Evolutionary conservation across 2,797 vertebrate species (phyloP), one percentile per base, ranked within the genome.

Genomic region (Lacerta bilineata): DNA sequence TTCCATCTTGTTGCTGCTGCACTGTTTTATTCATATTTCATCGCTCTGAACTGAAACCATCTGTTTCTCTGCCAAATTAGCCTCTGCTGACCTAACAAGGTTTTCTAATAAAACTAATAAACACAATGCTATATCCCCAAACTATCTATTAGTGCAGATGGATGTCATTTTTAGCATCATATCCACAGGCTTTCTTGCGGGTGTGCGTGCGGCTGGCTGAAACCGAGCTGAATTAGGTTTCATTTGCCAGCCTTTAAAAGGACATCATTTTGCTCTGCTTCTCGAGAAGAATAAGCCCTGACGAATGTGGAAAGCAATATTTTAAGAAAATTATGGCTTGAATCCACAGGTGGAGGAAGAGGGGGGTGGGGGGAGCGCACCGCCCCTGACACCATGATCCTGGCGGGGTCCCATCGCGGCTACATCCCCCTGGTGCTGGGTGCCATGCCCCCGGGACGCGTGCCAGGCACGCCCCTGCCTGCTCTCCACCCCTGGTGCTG

Each of bases 231-330:
- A 95, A 80, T 90, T 90, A 90, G 36, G 64, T 27, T 39, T 64
- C 20, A 75, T 29, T 81, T 75, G 87, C 93, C 93, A 95, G 92
- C 91, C 61, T 82, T 94, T 93, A 59, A 50, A 72, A 72, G 10
- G 27, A 46, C 29, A 23, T 71, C 25, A 8, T 36, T 10, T n/a
- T 74, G 50, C 36, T 68, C 50, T 82, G 61, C 10, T 64, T 27
- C 7, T 20, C 0, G 23, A 82, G n/a, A 64, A 84, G 18, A 23
- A 83, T 2, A 8, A 2, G 8, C 46, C n/a, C 9, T 9, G 10
- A 1, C 3, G 5, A 93, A 93, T 87, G 66, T n/a, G 88, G 50
- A 87, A 90, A 23, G 2, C 75, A 66, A 59, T 89, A 11, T 25
- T 80, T 1, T 76, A 72, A 25, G 59, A 90, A 61, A 6, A 39